These are phyloP conservation scores for Orbicella faveolata DNA, from an alignment of 64 coral and sea anemone species.

Conservation along the genomic window DNA sequence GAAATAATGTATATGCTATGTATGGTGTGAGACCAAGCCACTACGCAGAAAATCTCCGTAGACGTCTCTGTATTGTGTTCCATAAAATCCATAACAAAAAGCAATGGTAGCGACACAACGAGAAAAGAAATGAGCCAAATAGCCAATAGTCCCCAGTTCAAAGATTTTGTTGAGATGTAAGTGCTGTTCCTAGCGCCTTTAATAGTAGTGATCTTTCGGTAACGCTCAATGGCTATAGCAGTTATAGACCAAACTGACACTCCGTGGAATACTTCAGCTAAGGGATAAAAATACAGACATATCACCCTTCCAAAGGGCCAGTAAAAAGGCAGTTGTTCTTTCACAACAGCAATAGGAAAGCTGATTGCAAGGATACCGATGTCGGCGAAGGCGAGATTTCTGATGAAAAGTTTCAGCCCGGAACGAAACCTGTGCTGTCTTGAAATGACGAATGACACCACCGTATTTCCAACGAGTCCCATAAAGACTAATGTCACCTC, in stretches of 20 bases:
- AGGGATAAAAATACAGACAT: constrained; percentile 43
- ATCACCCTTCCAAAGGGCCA: constrained; percentile 45
- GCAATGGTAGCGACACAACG: constrained; percentile 29
- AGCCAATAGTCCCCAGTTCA: constrained; percentile 15
- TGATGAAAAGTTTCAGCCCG: constrained; percentile 39
- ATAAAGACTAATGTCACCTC: constrained; percentile 35
- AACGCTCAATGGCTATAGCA: constrained; percentile 56
- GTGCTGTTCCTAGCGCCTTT: background rate
- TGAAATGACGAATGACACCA: constrained; percentile 38
- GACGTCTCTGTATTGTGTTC: background rate
- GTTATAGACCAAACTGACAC: constrained; percentile 60
- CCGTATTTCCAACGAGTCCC: constrained; percentile 38
- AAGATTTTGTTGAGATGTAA: background rate
- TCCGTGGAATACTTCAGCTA: constrained; percentile 44
- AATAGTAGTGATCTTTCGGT: constrained; percentile 30
- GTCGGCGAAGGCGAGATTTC: constrained; percentile 57
- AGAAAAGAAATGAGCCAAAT: constrained; percentile 57
- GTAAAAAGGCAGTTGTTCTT: background rate
- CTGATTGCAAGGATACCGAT: constrained; percentile 35
- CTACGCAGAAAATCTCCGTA: background rate
- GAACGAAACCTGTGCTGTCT: constrained; percentile 34
- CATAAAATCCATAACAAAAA: constrained; percentile 42
- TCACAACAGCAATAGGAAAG: constrained; percentile 51
- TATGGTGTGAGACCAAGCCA: background rate
- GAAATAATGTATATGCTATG: constrained; percentile 30